phyloP scores from a whole-genome alignment of 2,113 vertebrate genomes.

The Saiga tatarica region DNA sequence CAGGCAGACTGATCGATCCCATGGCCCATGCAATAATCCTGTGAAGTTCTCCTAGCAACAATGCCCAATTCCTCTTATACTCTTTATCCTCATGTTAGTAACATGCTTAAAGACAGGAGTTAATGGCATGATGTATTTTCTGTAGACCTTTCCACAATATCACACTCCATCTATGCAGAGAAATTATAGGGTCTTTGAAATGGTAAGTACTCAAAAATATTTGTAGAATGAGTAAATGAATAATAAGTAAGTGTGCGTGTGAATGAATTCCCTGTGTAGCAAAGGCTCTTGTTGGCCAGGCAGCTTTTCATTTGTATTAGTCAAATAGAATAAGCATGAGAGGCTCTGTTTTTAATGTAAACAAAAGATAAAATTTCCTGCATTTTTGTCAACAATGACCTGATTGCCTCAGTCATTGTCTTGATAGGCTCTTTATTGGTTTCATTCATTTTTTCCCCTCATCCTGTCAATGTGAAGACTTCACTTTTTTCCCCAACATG shows the following conservation, averaged over 20 bases:
- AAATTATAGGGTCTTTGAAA: not conserved
- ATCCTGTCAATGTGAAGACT: not conserved
- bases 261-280: not conserved
- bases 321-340: not conserved
- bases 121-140: not conserved
- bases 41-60: not conserved
- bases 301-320: not conserved
- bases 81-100: not conserved
- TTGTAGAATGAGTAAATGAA: not conserved
- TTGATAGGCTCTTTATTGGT: not conserved
- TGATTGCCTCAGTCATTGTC: not conserved
- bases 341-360: not conserved
- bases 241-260: not conserved
- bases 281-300: not conserved
- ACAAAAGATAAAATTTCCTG: not conserved
- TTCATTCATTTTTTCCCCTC: not conserved
- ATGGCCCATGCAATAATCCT: not conserved
- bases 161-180: not conserved
- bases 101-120: not conserved
- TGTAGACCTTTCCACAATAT: not conserved
- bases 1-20: no score
- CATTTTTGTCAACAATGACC: not conserved
- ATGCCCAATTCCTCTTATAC: not conserved
- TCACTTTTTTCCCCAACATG: not conserved
- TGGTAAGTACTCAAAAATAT: not conserved